These are phyloP conservation scores for Ctenosaura bakeri DNA, from an alignment of 2,797 vertebrate species.

Conservation along the genomic window DNA sequence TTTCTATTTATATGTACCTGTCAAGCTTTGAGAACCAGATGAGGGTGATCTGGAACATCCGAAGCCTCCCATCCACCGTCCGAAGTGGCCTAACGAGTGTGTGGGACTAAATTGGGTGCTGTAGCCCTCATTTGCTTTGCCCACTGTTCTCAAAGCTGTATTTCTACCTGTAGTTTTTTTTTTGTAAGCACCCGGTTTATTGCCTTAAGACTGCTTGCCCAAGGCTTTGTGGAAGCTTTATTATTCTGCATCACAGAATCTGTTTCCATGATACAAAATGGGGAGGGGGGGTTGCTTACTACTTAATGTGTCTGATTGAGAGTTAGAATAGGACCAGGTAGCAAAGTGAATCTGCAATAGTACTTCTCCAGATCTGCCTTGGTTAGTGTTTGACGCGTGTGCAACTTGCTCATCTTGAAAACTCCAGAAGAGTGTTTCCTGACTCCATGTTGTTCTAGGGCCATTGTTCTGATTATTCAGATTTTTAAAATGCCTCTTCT, in stretches of 20 bases:
- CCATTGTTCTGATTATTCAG: slow-evolving; percentile 47
- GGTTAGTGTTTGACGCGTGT: background rate
- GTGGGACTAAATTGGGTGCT: background rate
- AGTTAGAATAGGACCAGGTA: background rate
- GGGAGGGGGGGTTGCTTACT: background rate
- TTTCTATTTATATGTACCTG: slow-evolving; percentile 55
- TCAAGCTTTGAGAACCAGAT: slow-evolving; percentile 31
- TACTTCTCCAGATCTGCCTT: background rate
- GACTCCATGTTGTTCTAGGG: slow-evolving; percentile 73
- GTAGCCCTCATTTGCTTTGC: background rate
- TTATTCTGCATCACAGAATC: background rate
- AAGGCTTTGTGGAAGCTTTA: background rate
- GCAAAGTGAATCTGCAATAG: background rate
- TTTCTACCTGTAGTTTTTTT: background rate
- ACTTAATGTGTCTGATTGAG: background rate
- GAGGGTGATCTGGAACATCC: slow-evolving; percentile 32
- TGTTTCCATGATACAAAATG: background rate
- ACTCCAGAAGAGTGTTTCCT: background rate
- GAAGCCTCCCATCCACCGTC: background rate
- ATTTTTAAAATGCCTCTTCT: slow-evolving; percentile 68
- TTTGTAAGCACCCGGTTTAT: background rate
- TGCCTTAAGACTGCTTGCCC: background rate
- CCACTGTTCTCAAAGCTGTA: background rate
- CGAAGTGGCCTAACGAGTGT: background rate
- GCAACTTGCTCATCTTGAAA: background rate